A percentile compares a stretch with the other conserved stretches of the same genome.
Evolutionary conservation across 2,113 vertebrate genomes (phyloP).

Genomic region (Campylomormyrus tamandua): DNA sequence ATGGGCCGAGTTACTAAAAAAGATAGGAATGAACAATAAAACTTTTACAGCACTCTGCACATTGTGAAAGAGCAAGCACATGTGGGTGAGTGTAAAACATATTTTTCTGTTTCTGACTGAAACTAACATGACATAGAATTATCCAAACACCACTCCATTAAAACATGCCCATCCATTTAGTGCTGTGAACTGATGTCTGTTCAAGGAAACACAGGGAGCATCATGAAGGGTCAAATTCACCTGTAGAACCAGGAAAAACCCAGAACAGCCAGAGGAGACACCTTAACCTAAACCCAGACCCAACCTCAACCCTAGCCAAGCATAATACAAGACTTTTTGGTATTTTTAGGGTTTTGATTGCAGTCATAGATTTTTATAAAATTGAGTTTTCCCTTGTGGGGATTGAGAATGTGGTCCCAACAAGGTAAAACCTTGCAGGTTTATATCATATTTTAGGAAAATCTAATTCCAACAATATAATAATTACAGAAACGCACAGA

Average conservation of each 20-base stretch:
- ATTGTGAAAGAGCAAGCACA: conserved; percentile 42
- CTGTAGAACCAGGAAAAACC: neutral
- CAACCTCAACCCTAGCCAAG: neutral
- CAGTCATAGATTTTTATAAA: neutral
- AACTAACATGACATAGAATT: conserved; percentile 13
- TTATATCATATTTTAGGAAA: neutral
- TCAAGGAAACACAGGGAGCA: neutral
- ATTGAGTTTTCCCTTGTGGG: neutral
- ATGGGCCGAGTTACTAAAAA: conserved; percentile 44
- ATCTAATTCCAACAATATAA: neutral
- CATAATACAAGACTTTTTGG: neutral
- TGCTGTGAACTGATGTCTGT: neutral
- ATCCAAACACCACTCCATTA: neutral
- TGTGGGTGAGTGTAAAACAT: conserved; percentile 35
- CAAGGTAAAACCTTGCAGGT: neutral
- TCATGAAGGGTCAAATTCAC: neutral
- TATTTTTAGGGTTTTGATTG: neutral
- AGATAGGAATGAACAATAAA: conserved; percentile 50
- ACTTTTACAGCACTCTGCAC: conserved; percentile 37
- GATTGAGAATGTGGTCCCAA: neutral
- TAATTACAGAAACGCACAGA: neutral
- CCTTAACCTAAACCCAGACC: neutral
- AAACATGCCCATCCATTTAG: neutral
- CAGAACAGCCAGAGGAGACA: neutral
- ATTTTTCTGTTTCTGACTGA: conserved; percentile 10